Conservation (phyloP, 2,797 vertebrate species). For the Arctocebus calabarensis region DNA sequence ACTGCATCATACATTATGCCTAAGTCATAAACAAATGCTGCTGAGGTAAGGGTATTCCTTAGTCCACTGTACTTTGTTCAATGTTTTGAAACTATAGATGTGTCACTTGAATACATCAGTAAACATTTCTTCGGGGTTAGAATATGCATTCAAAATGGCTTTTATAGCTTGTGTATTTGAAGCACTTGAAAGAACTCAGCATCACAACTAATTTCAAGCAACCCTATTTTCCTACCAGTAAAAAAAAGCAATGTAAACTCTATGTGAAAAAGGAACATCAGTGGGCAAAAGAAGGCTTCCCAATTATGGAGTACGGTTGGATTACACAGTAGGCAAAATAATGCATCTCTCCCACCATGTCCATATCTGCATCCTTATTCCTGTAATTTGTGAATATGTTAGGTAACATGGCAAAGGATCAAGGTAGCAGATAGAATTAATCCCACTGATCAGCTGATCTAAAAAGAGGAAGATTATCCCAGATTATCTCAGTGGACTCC, state of each 20-base stretch:
- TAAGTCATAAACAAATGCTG: constrained; percentile 86
- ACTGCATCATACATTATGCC: constrained; percentile 82
- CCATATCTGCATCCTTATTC: not conserved
- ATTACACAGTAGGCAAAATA: not conserved
- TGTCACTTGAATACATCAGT: constrained; percentile 79
- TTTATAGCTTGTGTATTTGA: constrained; percentile 70
- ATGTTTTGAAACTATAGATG: constrained; percentile 73
- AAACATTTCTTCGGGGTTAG: constrained; percentile 80
- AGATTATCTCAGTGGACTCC: not conserved
- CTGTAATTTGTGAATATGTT: not conserved
- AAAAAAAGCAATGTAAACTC: not conserved
- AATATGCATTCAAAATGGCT: constrained; percentile 71
- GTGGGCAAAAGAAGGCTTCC: not conserved
- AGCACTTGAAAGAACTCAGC: constrained; percentile 68
- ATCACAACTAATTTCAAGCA: constrained; percentile 63
- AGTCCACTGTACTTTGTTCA: constrained; percentile 71
- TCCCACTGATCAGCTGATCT: not conserved
- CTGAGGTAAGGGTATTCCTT: constrained; percentile 84
- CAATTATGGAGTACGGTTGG: not conserved
- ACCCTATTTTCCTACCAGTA: not conserved
- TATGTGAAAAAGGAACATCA: constrained; percentile 31
- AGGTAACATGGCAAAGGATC: not conserved
- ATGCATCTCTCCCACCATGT: not conserved
- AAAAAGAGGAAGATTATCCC: not conserved
- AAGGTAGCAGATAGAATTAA: not conserved